Evolutionary conservation across 1,140 invertebrate species (phyloP).

Genomic region (Drosophila subobscura): DNA sequence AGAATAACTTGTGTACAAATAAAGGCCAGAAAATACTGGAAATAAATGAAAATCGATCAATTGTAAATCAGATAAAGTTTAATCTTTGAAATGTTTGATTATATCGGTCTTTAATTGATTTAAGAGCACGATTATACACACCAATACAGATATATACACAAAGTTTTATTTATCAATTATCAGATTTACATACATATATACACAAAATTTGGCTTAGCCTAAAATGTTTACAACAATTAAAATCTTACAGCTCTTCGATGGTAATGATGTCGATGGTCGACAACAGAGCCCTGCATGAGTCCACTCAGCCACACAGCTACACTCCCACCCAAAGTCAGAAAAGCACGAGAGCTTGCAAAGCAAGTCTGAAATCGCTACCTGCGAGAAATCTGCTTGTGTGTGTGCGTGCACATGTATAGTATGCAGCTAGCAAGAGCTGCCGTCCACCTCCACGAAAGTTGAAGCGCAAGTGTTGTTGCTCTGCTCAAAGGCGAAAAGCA

Average conservation of each 20-base stretch:
- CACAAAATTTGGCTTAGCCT: slow-evolving; percentile 43
- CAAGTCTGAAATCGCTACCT: too few relatives aligned
- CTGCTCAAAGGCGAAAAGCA: too few relatives aligned
- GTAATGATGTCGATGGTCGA: slow-evolving; percentile 28
- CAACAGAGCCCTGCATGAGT: too few relatives aligned
- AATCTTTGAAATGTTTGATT: slow-evolving; percentile 12
- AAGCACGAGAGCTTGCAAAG: too few relatives aligned
- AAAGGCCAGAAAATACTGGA: neutral
- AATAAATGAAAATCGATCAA: neutral
- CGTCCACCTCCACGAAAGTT: too few relatives aligned
- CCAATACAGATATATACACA: slow-evolving; percentile 1
- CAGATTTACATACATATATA: slow-evolving; percentile 21
- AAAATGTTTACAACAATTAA: slow-evolving; percentile 63
- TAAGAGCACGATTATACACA: slow-evolving; percentile 18
- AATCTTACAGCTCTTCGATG: slow-evolving; percentile 72
- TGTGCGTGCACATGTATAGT: too few relatives aligned
- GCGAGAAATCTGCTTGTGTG: too few relatives aligned
- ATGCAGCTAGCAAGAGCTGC: too few relatives aligned
- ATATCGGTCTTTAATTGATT: slow-evolving; percentile 20
- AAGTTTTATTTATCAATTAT: slow-evolving; percentile 2
- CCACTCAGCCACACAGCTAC: too few relatives aligned
- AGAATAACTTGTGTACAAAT: neutral
- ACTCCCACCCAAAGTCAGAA: too few relatives aligned
- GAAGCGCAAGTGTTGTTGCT: too few relatives aligned
- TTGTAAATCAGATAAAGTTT: neutral